Base-by-base conservation (phyloP, 1,140 invertebrate species). In the Macrotrachela quadricornifera region DNA sequence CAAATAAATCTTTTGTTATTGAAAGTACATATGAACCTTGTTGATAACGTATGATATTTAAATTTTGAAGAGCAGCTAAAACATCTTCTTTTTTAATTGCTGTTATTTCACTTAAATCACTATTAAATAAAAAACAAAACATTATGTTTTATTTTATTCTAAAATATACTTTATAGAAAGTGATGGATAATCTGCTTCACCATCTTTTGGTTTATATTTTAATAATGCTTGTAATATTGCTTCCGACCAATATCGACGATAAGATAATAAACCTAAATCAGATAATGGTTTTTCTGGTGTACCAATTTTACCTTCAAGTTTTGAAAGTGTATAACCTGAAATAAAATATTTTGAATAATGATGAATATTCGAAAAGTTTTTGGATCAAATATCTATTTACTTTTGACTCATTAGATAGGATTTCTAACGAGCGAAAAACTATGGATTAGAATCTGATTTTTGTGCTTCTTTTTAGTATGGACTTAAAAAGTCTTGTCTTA, bases 21-120 rank as follows among this genome's bases (percentile, higher is more conserved):
- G 85, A 90, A 49, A 99, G 82, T 52, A 99, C 92, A 67, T 96
- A 95, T 68, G 96, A 88, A 53, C 92, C 91, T 70, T 96, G 96
- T 68, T 94, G 95, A 68, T 97, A 97, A 69, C 94, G 92, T 55
- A 97, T 92, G 44, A 97, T 75, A 73, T 94, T 91, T 15, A 97
- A 71, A 68, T 92, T 90, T 71, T 95, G 88, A 51, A 97, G 71
- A 0, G 92, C 96, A 14, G 87, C 94, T 64, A 96, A 91, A 12
- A 97, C 85, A 63, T 97, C 92, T 68, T 97, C 91, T 71, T 96
- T 95, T 69, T 96, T 96, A 62, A 97, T 97, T 59, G 85, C 90
- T 0, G 90, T 95, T 59, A 86, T 64, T 72, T 96, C 90, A 62
- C 87, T 91, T 50, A 96, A 90, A 75, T 96, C 90, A 73, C 84